Percentiles rank a stretch among this genome's conserved stretches.
Evolutionary conservation across 64 coral and sea anemone species (phyloP).

Genomic region (Porites australiensis): DNA sequence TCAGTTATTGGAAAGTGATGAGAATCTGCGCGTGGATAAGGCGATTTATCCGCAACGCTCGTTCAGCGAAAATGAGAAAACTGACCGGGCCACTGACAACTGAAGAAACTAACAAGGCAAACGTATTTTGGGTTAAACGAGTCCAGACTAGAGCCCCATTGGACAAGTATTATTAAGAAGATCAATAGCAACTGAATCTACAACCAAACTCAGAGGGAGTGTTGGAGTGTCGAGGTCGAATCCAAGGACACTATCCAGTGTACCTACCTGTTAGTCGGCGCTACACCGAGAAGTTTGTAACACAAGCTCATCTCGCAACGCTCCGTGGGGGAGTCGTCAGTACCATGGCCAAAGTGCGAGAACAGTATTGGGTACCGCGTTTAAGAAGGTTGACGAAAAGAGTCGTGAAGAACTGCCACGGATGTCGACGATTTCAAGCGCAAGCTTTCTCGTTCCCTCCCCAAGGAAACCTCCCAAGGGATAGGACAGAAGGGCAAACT

Average conservation of each 20-base stretch:
- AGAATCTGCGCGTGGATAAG: background rate
- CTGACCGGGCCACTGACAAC: background rate
- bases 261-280: slow-evolving; percentile 35
- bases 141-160: slow-evolving; percentile 9
- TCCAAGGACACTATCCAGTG: slow-evolving; percentile 23
- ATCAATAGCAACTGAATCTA: slow-evolving; percentile 6
- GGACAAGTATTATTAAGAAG: background rate
- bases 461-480: slow-evolving; percentile 19
- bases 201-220: slow-evolving; percentile 31
- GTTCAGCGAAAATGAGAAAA: background rate
- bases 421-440: slow-evolving; percentile 40
- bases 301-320: background rate
- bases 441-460: slow-evolving; percentile 8
- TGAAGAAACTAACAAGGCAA: slow-evolving; percentile 8
- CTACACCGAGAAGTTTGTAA: slow-evolving; percentile 35
- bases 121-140: slow-evolving; percentile 34
- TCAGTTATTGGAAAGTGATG: background rate
- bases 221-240: slow-evolving; percentile 30
- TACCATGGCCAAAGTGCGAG: background rate
- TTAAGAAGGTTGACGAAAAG: background rate
- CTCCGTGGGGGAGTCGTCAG: background rate
- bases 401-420: slow-evolving; percentile 1
- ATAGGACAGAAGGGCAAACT: slow-evolving; percentile 7
- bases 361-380: background rate
- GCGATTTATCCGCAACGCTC: slow-evolving; percentile 21